Percentiles rank a stretch among this genome's conserved stretches.
phyloP scores from a whole-genome alignment of 2,888 invertebrate species.

The Bursaphelenchus okinawaensis region DNA sequence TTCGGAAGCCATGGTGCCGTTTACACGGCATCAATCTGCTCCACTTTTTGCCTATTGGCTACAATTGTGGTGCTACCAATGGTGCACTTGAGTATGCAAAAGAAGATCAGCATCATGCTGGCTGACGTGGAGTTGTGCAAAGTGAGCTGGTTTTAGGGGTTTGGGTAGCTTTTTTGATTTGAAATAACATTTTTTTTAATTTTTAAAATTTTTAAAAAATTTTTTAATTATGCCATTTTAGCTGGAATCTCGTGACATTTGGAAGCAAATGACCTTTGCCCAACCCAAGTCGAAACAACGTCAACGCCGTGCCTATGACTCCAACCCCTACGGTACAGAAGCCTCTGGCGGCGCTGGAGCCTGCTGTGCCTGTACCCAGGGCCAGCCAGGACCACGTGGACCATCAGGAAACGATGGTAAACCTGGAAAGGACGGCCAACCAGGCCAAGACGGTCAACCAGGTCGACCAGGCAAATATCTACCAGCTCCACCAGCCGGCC shows the following conservation, averaged over 20 bases:
- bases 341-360: constrained; percentile 25
- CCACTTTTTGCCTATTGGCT: constrained; percentile 46
- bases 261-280: constrained; percentile 50
- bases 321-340: constrained; percentile 26
- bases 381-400: constrained; percentile 46
- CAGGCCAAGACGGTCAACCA: constrained; percentile 29
- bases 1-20: constrained; percentile 33
- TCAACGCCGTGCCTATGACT: background rate
- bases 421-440: constrained; percentile 41
- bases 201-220: background rate
- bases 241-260: constrained; percentile 53
- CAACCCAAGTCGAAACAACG: background rate
- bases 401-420: constrained; percentile 38
- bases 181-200: constrained; percentile 2
- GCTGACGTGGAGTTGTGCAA: constrained; percentile 51
- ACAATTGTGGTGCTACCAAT: constrained; percentile 48
- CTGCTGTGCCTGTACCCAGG: constrained; percentile 55
- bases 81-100: constrained; percentile 46
- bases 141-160: constrained; percentile 22
- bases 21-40: constrained; percentile 39
- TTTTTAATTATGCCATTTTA: constrained; percentile 21
- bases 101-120: constrained; percentile 43
- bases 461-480: constrained; percentile 36
- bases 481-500: constrained; percentile 31
- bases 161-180: background rate